Evolutionary conservation across 2,797 vertebrate genomes (phyloP).

Genomic region (Clamator glandarius): DNA sequence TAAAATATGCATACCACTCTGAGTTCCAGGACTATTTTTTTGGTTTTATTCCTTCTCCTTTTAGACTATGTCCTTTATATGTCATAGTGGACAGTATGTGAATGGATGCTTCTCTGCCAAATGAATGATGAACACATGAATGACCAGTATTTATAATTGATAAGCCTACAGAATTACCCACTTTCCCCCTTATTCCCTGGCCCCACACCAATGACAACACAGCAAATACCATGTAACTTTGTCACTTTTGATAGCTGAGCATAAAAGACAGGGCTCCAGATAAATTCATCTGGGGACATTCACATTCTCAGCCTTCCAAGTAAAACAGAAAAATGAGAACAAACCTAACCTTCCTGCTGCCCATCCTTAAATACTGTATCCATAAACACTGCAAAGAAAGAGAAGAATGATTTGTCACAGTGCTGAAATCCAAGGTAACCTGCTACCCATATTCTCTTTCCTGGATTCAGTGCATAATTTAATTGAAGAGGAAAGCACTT

Average conservation of each 20-base stretch:
- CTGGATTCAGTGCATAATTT: background rate
- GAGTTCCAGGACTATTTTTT: background rate
- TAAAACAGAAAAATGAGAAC: background rate
- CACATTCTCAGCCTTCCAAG: background rate
- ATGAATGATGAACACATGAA: background rate
- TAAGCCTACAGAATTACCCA: slow-evolving; percentile 4
- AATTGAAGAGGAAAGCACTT: background rate
- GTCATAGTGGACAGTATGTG: background rate
- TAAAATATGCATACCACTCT: background rate
- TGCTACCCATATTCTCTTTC: background rate
- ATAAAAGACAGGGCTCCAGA: background rate
- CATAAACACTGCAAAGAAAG: background rate
- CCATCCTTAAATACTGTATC: background rate
- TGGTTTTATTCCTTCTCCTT: background rate
- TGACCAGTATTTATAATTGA: slow-evolving; percentile 30
- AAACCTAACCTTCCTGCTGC: background rate
- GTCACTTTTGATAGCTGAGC: background rate
- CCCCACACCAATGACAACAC: background rate
- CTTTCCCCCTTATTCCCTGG: accelerated
- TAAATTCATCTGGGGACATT: background rate
- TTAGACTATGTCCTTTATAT: slow-evolving; percentile 29
- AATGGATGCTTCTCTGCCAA: background rate
- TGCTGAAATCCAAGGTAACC: background rate
- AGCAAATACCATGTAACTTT: background rate
- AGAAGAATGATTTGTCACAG: background rate